Evolutionary conservation across 2,888 invertebrate genomes (phyloP).

Genomic region (Cordilura impudica): DNA sequence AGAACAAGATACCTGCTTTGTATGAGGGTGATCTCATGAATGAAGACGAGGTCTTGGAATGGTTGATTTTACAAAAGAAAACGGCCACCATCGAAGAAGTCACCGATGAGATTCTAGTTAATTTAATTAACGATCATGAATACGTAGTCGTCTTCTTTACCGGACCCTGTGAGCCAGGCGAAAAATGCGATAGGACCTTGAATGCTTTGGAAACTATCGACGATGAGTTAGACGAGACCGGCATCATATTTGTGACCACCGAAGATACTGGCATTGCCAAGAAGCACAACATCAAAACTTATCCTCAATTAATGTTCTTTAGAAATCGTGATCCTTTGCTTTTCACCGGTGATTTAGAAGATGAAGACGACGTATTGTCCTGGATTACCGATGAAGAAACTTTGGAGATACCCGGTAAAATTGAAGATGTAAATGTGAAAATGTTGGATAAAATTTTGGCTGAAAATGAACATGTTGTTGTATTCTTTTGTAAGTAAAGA

Average conservation of each 20-base stretch:
- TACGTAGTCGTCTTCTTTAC: conserved; percentile 97
- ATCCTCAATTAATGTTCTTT: conserved; percentile 93
- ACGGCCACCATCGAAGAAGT: conserved; percentile 96
- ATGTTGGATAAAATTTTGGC: conserved; percentile 94
- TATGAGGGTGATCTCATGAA: conserved; percentile 95
- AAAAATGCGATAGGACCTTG: conserved; percentile 90
- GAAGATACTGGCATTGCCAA: conserved; percentile 90
- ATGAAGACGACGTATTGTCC: conserved; percentile 93
- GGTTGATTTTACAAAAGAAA: conserved; percentile 90
- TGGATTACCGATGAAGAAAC: conserved; percentile 96
- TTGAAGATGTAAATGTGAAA: conserved; percentile 93
- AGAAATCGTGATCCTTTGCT: conserved; percentile 93
- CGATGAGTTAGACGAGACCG: conserved; percentile 94
- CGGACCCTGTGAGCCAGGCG: conserved; percentile 92
- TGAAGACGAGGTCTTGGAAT: conserved; percentile 93
- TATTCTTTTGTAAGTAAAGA: conserved; percentile 94
- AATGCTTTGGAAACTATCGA: conserved; percentile 94
- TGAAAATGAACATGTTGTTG: conserved; percentile 92
- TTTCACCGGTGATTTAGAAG: conserved; percentile 90
- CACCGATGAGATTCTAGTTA: conserved; percentile 91
- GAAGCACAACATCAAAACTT: conserved; percentile 89
- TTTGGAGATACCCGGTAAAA: conserved; percentile 93
- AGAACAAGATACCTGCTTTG: conserved; percentile 92
- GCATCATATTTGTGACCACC: conserved; percentile 95
- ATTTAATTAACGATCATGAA: conserved; percentile 92